Evolutionary conservation across 2,113 vertebrate species (phyloP).

Genomic region (Bathybates hornii): DNA sequence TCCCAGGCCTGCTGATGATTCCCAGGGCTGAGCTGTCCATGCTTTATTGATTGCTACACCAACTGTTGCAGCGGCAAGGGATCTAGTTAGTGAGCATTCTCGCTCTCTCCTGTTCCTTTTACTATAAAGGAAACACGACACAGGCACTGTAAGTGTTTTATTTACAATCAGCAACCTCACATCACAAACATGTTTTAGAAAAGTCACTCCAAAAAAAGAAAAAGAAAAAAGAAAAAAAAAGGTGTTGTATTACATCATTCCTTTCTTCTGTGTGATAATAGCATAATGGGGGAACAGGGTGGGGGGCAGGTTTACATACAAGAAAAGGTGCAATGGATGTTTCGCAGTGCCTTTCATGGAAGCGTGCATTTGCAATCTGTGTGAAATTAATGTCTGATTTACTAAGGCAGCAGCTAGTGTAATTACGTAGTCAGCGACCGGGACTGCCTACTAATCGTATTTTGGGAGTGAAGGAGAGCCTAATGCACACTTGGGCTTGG

Average conservation of each 20-base stretch:
- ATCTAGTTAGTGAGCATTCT: slow-evolving; percentile 57
- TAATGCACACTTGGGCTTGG: background rate
- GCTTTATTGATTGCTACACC: slow-evolving; percentile 54
- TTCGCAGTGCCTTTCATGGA: slow-evolving; percentile 29
- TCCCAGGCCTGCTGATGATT: slow-evolving; percentile 23
- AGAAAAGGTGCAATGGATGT: background rate
- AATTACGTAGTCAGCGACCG: slow-evolving; percentile 36
- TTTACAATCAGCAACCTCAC: background rate
- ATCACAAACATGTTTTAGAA: background rate
- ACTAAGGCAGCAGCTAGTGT: slow-evolving; percentile 23
- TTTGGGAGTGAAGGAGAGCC: slow-evolving; percentile 17
- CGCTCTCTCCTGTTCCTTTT: background rate
- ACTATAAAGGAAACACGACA: slow-evolving; percentile 4
- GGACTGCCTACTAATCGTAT: slow-evolving; percentile 35
- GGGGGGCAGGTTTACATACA: background rate
- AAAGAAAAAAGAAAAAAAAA: background rate
- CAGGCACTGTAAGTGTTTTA: background rate
- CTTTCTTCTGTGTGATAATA: background rate
- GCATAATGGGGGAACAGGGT: background rate
- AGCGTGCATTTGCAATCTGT: slow-evolving; percentile 33
- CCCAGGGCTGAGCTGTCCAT: slow-evolving; percentile 25
- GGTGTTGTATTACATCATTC: background rate
- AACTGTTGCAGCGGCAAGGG: slow-evolving; percentile 57
- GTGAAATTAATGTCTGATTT: slow-evolving; percentile 49
- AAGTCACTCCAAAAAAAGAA: background rate